Percentiles rank a stretch among this genome's conserved stretches.
Evolutionary conservation across 2,797 vertebrate species (phyloP).

Genomic region (Iguana delicatissima): DNA sequence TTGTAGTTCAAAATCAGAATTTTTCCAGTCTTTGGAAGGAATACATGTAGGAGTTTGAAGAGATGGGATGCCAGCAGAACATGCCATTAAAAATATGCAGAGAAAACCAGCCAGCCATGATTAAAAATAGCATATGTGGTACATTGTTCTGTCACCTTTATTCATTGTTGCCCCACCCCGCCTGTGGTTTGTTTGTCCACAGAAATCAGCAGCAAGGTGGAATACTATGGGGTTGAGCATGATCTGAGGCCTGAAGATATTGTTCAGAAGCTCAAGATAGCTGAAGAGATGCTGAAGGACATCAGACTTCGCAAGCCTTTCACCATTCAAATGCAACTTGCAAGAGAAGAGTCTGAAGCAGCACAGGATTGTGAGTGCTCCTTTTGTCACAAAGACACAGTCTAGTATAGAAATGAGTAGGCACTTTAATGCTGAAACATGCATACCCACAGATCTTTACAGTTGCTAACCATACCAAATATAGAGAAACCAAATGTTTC

Average conservation of each 20-base stretch:
- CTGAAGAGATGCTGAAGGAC: constrained; percentile 84
- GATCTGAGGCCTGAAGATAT: constrained; percentile 86
- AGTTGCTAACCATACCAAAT: not conserved
- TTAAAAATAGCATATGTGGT: not conserved
- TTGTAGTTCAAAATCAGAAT: too few relatives aligned
- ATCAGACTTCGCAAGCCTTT: constrained; percentile 86
- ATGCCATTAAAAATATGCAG: not conserved
- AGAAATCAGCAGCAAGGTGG: constrained; percentile 93
- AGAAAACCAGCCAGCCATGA: not conserved
- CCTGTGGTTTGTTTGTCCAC: constrained; percentile 49
- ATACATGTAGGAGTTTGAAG: not conserved
- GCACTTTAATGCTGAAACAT: not conserved
- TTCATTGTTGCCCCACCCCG: constrained; percentile 24
- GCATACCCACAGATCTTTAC: not conserved
- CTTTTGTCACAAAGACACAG: not conserved
- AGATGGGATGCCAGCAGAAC: not conserved
- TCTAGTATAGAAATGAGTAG: not conserved
- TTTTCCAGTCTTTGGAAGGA: not conserved
- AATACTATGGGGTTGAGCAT: constrained; percentile 87
- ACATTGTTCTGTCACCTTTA: not conserved
- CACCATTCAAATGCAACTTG: constrained; percentile 79
- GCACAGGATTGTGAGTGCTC: constrained; percentile 86
- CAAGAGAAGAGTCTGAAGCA: constrained; percentile 83
- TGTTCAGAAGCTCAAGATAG: constrained; percentile 76
- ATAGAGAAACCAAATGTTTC: not conserved